A percentile compares a stretch with the other conserved stretches of the same genome.
Evolutionary conservation across 2,888 invertebrate genomes (phyloP).

Genomic region (Cosmorhoe ocellata): DNA sequence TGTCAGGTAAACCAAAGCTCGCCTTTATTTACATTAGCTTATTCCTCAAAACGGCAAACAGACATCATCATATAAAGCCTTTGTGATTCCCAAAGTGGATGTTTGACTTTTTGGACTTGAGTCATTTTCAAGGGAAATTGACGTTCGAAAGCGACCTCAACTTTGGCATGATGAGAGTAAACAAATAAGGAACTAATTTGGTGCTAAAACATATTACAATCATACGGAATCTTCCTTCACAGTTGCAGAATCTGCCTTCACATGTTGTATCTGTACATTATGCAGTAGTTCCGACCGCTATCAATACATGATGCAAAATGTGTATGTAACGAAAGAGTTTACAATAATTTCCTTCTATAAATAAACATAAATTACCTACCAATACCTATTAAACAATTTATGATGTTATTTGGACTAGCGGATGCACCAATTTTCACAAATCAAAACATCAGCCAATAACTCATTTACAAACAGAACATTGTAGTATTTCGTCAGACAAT

Average conservation of each 20-base stretch:
- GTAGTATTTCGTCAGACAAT: slow-evolving; percentile 62
- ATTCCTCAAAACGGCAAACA: slow-evolving; percentile 69
- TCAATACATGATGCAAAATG: too few relatives aligned
- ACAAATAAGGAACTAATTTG: slow-evolving; percentile 1
- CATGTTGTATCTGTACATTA: too few relatives aligned
- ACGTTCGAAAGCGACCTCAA: slow-evolving; percentile 51
- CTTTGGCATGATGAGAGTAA: slow-evolving; percentile 17
- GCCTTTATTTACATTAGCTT: slow-evolving; percentile 66
- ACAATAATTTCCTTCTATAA: too few relatives aligned
- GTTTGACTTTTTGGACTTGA: slow-evolving; percentile 69
- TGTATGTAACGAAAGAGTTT: too few relatives aligned
- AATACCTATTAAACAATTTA: not conserved
- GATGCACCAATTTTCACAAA: slow-evolving; percentile 14
- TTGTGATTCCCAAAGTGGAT: slow-evolving; percentile 59
- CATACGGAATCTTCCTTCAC: too few relatives aligned
- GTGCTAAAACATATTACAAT: too few relatives aligned
- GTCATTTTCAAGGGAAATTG: slow-evolving; percentile 61
- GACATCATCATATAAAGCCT: slow-evolving; percentile 67
- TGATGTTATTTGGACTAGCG: not conserved
- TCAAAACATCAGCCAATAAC: slow-evolving; percentile 28
- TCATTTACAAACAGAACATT: slow-evolving; percentile 43
- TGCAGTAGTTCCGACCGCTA: too few relatives aligned
- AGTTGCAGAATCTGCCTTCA: too few relatives aligned
- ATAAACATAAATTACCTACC: too few relatives aligned
- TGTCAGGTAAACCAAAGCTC: slow-evolving; percentile 59